Evolutionary conservation across 2,113 vertebrate genomes (phyloP).

Genomic region (Gyps fulvus): DNA sequence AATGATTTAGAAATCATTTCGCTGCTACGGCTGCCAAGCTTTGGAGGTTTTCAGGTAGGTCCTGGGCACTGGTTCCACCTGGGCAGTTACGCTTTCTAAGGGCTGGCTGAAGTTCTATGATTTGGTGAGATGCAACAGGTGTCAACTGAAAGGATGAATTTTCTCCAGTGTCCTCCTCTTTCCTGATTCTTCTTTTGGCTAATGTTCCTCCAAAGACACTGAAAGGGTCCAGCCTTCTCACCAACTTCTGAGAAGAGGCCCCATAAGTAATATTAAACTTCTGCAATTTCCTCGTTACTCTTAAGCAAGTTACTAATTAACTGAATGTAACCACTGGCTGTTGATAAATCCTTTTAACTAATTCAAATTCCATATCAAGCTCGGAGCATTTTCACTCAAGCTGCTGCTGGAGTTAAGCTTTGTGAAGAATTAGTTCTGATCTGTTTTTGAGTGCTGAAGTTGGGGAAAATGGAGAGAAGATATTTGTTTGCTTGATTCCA

Average conservation of each 20-base stretch:
- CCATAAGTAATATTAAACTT: conserved; percentile 58
- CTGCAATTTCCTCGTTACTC: conserved; percentile 52
- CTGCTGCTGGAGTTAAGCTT: neutral
- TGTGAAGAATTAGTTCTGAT: conserved; percentile 36
- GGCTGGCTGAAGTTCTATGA: neutral
- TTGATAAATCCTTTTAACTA: conserved; percentile 58
- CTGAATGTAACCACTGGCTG: conserved; percentile 57
- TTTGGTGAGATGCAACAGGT: neutral
- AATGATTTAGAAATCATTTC: neutral
- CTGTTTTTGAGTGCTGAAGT: neutral
- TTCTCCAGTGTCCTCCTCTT: neutral
- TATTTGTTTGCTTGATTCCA: conserved; percentile 73
- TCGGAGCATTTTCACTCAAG: neutral
- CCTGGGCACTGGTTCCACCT: neutral
- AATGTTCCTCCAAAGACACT: neutral
- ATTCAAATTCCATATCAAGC: conserved; percentile 37
- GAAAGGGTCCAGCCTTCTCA: neutral
- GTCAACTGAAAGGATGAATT: neutral
- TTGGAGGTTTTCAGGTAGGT: neutral
- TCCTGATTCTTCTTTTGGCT: neutral
- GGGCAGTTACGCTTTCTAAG: neutral
- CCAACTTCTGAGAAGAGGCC: neutral
- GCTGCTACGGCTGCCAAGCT: neutral
- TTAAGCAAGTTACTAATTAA: conserved; percentile 74
- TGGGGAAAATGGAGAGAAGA: conserved; percentile 39